Evolutionary conservation across 2,888 invertebrate species (phyloP).

Genomic region (Plebejus anna): DNA sequence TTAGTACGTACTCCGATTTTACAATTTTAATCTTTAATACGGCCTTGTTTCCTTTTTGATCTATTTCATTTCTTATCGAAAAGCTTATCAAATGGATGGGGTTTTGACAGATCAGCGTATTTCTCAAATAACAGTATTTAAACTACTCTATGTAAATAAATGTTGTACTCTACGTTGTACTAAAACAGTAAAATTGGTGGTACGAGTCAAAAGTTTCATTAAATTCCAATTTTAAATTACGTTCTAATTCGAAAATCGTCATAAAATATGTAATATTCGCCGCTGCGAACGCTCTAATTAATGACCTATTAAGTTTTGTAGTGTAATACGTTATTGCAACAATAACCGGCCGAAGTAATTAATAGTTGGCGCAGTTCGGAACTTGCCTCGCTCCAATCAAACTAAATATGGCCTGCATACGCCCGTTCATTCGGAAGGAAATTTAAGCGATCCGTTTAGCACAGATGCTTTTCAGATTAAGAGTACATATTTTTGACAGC

Average conservation of each 20-base stretch:
- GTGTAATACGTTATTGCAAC: slow-evolving; percentile 21
- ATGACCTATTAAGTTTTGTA: slow-evolving; percentile 29
- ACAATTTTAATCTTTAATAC: too few species aligned
- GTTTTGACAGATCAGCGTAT: too few species aligned
- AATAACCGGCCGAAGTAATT: slow-evolving; percentile 25
- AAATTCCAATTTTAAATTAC: neutral
- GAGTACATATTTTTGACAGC: neutral
- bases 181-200: neutral
- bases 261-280: slow-evolving; percentile 2
- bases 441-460: neutral
- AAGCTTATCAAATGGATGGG: too few species aligned
- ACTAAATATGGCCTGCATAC: slow-evolving; percentile 23
- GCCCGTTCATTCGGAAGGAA: slow-evolving; percentile 11
- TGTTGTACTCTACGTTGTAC: neutral
- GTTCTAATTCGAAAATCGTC: slow-evolving; percentile 14
- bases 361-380: slow-evolving; percentile 27
- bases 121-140: too few species aligned
- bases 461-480: neutral
- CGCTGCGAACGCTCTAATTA: slow-evolving; percentile 21
- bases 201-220: too few species aligned
- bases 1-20: too few species aligned
- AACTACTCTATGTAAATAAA: neutral
- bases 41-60: too few species aligned
- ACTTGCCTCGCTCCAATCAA: slow-evolving; percentile 25
- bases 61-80: too few species aligned